phyloP scores from a whole-genome alignment of 2,797 vertebrate genomes.

The Xiphorhynchus erythropygius region DNA sequence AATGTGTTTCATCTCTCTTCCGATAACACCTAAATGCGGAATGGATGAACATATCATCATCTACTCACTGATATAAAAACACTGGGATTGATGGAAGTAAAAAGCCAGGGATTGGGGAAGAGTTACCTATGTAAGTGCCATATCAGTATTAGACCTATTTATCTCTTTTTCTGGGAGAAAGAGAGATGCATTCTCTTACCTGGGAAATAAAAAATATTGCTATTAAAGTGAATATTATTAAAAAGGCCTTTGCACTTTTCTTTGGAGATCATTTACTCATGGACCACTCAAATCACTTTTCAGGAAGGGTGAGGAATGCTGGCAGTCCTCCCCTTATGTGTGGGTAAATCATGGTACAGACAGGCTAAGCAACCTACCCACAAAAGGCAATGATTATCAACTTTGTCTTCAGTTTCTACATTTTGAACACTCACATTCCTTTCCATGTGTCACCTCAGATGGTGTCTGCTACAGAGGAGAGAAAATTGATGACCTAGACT shows the following conservation, averaged over 20 bases:
- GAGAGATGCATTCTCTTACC: neutral
- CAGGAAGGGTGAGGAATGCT: neutral
- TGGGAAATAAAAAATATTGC: neutral
- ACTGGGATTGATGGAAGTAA: constrained; percentile 35
- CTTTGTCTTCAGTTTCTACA: neutral
- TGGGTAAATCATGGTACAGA: neutral
- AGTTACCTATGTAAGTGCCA: neutral
- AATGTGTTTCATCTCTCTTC: constrained; percentile 41
- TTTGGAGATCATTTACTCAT: neutral
- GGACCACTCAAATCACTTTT: neutral
- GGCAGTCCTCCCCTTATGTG: neutral
- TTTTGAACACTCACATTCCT: neutral
- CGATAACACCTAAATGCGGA: constrained; percentile 22
- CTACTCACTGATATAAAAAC: constrained; percentile 21
- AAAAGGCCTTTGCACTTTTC: neutral
- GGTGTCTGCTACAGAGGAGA: neutral
- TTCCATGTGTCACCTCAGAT: neutral
- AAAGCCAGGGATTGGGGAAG: neutral
- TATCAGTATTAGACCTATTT: neutral
- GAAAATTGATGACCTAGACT: neutral
- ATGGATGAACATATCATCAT: constrained; percentile 42
- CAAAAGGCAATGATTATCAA: neutral
- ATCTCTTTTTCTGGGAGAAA: neutral
- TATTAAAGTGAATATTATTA: neutral
- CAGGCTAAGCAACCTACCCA: neutral